Evolutionary conservation across 2,797 vertebrate genomes (phyloP).

Genomic region (Erpetoichthys calabaricus): DNA sequence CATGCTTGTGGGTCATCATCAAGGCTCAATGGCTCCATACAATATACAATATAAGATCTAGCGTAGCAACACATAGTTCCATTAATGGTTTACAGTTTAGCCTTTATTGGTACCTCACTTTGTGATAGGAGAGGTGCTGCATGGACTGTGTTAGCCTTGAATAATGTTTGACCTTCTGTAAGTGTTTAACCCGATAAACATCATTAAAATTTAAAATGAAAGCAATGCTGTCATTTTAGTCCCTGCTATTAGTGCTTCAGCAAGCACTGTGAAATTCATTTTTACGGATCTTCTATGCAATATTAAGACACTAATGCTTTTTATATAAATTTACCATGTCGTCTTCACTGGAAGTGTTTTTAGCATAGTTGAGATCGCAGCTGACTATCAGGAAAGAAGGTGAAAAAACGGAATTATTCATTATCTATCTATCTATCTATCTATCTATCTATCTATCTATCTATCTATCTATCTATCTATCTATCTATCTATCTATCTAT

Average conservation of each 20-base stretch:
- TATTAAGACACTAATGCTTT: constrained; percentile 42
- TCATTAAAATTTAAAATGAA: constrained; percentile 12
- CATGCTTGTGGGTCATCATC: too few relatives aligned
- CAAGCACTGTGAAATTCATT: constrained; percentile 7
- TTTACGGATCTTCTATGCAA: constrained; percentile 26
- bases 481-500: too few relatives aligned
- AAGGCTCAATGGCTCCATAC: neutral
- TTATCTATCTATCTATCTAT: too few relatives aligned
- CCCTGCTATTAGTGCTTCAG: constrained; percentile 6
- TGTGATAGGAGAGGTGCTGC: neutral
- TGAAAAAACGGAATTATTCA: too few relatives aligned
- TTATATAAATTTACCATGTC: constrained; percentile 36
- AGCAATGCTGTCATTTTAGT: constrained; percentile 7
- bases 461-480: too few relatives aligned
- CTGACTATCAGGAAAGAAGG: too few relatives aligned
- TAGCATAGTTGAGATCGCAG: constrained; percentile 15
- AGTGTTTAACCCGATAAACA: constrained; percentile 12
- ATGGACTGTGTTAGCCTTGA: constrained; percentile 7
- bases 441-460: too few relatives aligned
- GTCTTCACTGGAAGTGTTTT: constrained; percentile 26
- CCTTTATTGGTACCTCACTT: neutral
- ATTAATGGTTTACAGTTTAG: neutral
- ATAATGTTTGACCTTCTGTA: constrained; percentile 8
- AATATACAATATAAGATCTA: neutral
- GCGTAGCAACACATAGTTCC: neutral